These are phyloP conservation scores for sheep (Ovis aries) DNA, from an alignment of 2,113 vertebrate genomes.

Conservation along the genomic window ARS-UI_Ramb_v3.0 NC_056060.1:70637001-70637500, in stretches of 20 bases:
- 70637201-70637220: background rate
- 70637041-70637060: background rate
- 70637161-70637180: background rate
- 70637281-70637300: background rate
- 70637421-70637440: background rate
- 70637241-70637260: background rate
- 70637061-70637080: background rate
- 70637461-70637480: background rate
- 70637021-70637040: background rate
- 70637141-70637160: background rate
- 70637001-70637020: background rate
- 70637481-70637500: background rate
- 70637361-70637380: background rate
- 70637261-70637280: background rate
- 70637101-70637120: background rate
- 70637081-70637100: background rate
- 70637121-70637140: background rate
- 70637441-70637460: background rate
- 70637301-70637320: background rate
- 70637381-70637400: background rate
- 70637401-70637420: background rate
- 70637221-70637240: background rate
- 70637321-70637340: background rate
- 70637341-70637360: background rate
- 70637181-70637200: background rate